Base-by-base conservation (phyloP, 1,140 invertebrate genomes). In the Pseudachorutes palmiensis region DNA sequence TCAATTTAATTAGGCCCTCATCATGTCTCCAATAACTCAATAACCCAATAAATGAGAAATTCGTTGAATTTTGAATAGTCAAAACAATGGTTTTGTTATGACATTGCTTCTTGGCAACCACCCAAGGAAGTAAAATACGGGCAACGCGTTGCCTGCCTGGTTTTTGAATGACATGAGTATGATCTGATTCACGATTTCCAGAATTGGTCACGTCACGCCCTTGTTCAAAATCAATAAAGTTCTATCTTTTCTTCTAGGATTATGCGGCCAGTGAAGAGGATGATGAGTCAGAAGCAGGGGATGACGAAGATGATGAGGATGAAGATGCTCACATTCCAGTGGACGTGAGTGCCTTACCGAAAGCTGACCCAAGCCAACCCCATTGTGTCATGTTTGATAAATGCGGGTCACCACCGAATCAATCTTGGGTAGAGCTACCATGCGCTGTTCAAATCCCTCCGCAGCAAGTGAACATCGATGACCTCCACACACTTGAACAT, bases 381-480 rank as follows among this genome's bases (percentile, higher is more conserved):
- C 41, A 66, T 26, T 71, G 70, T 64, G 66, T 71, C 57, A 71
- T 71, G 70, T 80, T 80, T 68, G 80, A 75, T 9, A 75, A 78
- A 58, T 82, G 81, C 70, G 76, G 76, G 9, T 33, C 55, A 0
- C 45, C 59, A 22, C 63, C 66, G 0, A 32, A 63, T 29, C 62
- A 65, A 3, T 29, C 66, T 29, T 67, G 63, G 9, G 66, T 73
- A 14, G 59, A 70, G 3, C 62, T 75, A 24, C 80, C 81, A 66
- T 81, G 80, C 72, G 63, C 69, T 3, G 80, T 81, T 72, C 75
- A 76, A 66, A 67, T 76, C 16, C 67, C 72, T 2, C 75, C 81
- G 3, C 75, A 77, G 63, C 64, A 71, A 9, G 65, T 82, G 30
- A 74, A 66, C 5, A 72, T 78, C 41, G 31, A 70, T 26, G 51